phyloP scores from a whole-genome alignment of 2,797 vertebrate species.

The Danio albolineatus region DNA sequence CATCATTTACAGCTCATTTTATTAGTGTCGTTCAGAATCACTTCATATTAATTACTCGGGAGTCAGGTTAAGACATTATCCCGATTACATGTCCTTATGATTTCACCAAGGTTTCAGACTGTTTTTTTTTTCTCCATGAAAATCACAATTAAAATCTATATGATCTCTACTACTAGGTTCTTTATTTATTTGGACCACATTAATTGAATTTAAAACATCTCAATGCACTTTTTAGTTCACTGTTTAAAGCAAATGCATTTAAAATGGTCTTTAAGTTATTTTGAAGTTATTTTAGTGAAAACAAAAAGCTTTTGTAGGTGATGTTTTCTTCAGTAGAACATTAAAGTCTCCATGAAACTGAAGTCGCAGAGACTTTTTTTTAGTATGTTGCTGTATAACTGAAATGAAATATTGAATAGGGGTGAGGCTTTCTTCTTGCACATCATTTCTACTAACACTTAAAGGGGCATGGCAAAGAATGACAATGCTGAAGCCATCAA shows the following conservation, averaged over 20 bases:
- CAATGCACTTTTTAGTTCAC: neutral
- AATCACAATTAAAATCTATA: neutral
- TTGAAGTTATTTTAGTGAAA: neutral
- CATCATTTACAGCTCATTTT: slow-evolving; percentile 35
- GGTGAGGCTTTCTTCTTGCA: no score
- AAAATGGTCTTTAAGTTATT: neutral
- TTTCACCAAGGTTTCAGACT: slow-evolving; percentile 7
- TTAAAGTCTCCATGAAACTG: no score
- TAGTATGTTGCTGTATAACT: no score
- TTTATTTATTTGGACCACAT: neutral
- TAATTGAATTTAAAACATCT: neutral
- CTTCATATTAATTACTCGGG: slow-evolving; percentile 41
- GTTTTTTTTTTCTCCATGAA: neutral
- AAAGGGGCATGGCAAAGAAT: no score
- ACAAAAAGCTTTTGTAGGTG: no score
- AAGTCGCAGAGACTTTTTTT: no score
- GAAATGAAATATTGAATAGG: no score
- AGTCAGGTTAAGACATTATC: slow-evolving; percentile 32
- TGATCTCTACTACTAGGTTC: neutral
- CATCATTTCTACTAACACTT: no score
- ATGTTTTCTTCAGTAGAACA: no score
- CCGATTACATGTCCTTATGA: slow-evolving; percentile 26
- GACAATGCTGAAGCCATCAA: no score
- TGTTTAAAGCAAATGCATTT: no score
- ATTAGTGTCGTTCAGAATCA: slow-evolving; percentile 28